Evolutionary conservation across 2,113 vertebrate genomes (phyloP).

Genomic region (Nannobrachium achirus): DNA sequence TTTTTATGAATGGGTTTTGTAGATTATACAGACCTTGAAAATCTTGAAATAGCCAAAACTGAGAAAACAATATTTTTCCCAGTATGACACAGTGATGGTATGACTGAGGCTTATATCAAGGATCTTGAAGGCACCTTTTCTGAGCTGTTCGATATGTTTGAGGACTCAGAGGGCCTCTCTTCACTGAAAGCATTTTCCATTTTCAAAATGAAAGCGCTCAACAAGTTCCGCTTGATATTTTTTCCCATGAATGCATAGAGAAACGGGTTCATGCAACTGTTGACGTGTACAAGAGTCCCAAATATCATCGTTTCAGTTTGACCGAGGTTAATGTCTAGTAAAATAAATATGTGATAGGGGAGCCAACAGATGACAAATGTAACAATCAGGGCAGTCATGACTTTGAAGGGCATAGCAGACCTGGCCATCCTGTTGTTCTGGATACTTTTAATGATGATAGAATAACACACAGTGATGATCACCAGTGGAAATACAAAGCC

Average conservation of each 20-base stretch:
- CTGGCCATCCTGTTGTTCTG: neutral
- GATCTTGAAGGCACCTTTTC: too few species aligned
- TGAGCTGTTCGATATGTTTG: too few species aligned
- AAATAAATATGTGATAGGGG: conserved; percentile 21
- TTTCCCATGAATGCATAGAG: too few species aligned
- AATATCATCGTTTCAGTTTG: conserved; percentile 74
- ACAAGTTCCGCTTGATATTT: too few species aligned
- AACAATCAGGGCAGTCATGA: conserved; percentile 9
- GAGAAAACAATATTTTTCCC: too few species aligned
- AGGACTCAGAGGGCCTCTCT: conserved; percentile 19
- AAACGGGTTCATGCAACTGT: conserved; percentile 81
- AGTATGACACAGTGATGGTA: too few species aligned
- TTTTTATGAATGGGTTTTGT: too few species aligned
- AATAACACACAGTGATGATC: conserved; percentile 14
- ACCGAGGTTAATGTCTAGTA: neutral
- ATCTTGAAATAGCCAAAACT: too few species aligned
- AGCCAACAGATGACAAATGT: conserved; percentile 18
- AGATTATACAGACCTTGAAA: too few species aligned
- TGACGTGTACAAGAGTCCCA: conserved; percentile 70
- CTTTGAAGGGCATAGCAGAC: conserved; percentile 15
- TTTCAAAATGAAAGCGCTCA: too few species aligned
- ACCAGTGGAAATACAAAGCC: conserved; percentile 1
- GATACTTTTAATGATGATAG: neutral
- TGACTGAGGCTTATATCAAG: too few species aligned
- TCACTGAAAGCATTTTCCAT: conserved; percentile 67